phyloP scores from a whole-genome alignment of 2,113 vertebrate genomes.

The Podarcis raffonei region DNA sequence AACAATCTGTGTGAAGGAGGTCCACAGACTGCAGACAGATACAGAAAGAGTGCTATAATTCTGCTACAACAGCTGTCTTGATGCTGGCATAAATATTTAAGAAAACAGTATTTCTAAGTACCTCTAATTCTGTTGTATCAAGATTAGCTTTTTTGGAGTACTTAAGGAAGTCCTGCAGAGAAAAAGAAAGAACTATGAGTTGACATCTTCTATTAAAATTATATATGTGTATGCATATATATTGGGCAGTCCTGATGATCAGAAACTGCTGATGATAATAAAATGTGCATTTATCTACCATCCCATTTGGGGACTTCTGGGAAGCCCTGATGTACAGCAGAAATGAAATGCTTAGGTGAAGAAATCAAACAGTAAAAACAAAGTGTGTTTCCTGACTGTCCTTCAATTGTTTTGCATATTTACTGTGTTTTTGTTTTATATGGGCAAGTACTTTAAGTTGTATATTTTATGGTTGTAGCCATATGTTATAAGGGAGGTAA shows the following conservation, averaged over 20 bases:
- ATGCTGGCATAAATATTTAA: background rate
- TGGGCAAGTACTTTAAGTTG: too few relatives aligned
- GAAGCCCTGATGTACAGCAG: background rate
- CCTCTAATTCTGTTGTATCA: conserved; percentile 92
- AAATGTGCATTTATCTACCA: background rate
- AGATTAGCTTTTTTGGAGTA: conserved; percentile 94
- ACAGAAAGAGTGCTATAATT: background rate
- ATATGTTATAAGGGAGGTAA: too few relatives aligned
- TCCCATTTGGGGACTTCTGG: background rate
- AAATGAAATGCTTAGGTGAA: background rate
- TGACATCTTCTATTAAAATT: background rate
- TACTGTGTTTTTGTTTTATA: too few relatives aligned
- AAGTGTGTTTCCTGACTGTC: background rate
- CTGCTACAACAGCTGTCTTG: background rate
- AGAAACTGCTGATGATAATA: background rate
- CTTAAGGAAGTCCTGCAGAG: conserved; percentile 91
- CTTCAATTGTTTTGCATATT: background rate
- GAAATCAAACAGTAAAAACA: background rate
- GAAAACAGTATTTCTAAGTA: conserved; percentile 63
- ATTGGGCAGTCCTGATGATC: background rate
- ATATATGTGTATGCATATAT: background rate
- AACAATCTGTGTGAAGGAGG: background rate
- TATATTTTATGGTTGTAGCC: too few relatives aligned
- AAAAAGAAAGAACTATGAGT: background rate
- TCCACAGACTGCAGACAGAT: background rate